A percentile compares a stretch with the other conserved stretches of the same genome.
Evolutionary conservation across 2,797 vertebrate genomes (phyloP).

Genomic region (Acrocephalus scirpaceus): DNA sequence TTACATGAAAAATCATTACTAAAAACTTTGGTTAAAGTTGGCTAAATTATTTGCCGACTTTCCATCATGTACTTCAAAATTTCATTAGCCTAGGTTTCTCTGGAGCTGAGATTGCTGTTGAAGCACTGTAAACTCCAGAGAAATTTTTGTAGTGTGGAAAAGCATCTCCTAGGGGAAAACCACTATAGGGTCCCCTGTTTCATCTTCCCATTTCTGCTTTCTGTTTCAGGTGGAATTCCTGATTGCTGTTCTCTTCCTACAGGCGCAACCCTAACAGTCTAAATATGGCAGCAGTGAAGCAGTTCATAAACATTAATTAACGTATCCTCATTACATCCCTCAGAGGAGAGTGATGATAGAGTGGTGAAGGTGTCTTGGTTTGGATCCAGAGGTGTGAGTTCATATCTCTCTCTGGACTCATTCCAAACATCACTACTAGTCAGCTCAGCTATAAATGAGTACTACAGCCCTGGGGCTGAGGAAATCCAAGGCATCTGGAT

Average conservation of each 20-base stretch:
- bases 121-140: background rate
- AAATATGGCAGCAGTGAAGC: constrained; percentile 50
- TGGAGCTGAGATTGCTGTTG: background rate
- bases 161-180: background rate
- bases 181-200: background rate
- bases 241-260: background rate
- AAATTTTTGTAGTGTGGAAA: background rate
- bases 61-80: background rate
- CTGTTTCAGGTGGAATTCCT: background rate
- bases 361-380: constrained; percentile 15
- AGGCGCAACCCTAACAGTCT: constrained; percentile 20
- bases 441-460: constrained; percentile 11
- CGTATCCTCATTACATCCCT: constrained; percentile 19
- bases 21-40: background rate
- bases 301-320: constrained; percentile 63
- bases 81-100: background rate
- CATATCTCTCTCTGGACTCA: background rate
- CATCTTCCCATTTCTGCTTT: background rate
- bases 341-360: constrained; percentile 26
- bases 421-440: constrained; percentile 25
- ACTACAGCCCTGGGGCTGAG: background rate
- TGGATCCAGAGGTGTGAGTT: constrained; percentile 44
- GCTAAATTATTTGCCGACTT: background rate
- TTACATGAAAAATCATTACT: background rate
- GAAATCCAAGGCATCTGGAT: constrained; percentile 30